These are phyloP conservation scores for Aramus guarauna DNA, from an alignment of 2,113 vertebrate genomes.

Conservation along the genomic window DNA sequence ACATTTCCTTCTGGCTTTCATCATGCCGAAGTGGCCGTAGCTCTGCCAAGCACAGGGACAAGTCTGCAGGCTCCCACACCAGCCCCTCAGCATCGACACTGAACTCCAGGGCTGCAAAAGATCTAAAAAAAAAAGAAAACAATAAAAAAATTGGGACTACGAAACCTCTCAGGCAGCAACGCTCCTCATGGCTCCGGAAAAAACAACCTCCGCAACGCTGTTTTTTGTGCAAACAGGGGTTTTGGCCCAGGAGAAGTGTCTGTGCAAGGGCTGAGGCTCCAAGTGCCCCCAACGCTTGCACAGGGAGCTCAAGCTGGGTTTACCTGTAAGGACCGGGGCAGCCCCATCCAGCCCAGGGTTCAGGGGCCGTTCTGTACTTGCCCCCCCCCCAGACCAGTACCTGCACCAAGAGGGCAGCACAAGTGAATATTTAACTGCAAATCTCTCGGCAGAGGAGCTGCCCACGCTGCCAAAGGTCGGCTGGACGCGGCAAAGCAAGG, in stretches of 20 bases:
- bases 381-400: neutral
- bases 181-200: accelerated
- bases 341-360: neutral
- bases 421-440: neutral
- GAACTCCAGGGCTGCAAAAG: neutral
- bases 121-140: neutral
- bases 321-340: accelerated
- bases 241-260: accelerated
- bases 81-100: accelerated
- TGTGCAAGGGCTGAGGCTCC: neutral
- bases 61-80: accelerated
- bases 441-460: neutral
- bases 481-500: neutral
- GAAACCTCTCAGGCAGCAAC: neutral
- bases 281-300: accelerated
- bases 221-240: accelerated
- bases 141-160: accelerated
- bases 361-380: neutral
- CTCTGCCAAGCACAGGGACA: neutral
- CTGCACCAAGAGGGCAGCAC: neutral
- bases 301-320: neutral
- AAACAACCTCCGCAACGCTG: accelerated
- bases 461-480: neutral
- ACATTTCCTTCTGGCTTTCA: neutral
- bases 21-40: neutral